A percentile compares a stretch with the other conserved stretches of the same genome.
Evolutionary conservation across 2,888 invertebrate species (phyloP).

Genomic region (Trichogramma evanescens): DNA sequence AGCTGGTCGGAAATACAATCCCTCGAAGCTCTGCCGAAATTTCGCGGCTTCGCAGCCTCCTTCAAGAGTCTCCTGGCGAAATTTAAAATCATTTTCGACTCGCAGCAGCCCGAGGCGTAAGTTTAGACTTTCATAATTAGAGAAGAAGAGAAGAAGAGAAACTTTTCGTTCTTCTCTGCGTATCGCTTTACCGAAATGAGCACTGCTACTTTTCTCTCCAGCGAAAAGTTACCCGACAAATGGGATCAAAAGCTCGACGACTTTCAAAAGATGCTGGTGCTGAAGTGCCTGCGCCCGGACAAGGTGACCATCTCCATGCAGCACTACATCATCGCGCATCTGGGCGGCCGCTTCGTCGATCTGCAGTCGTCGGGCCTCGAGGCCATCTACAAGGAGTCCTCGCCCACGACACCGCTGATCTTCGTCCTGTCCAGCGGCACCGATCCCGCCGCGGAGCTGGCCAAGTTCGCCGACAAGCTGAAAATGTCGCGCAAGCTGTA

Average conservation of each 20-base stretch:
- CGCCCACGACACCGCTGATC: constrained; percentile 69
- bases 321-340: constrained; percentile 60
- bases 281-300: constrained; percentile 77
- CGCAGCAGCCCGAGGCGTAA: constrained; percentile 61
- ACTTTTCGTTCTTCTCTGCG: neutral
- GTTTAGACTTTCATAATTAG: constrained; percentile 1
- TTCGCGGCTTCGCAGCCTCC: constrained; percentile 56
- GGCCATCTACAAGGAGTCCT: constrained; percentile 74
- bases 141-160: neutral
- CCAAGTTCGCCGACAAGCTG: constrained; percentile 78
- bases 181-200: neutral
- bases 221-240: constrained; percentile 59
- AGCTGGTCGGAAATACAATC: constrained; percentile 79
- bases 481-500: constrained; percentile 67
- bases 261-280: constrained; percentile 71
- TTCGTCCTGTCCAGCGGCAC: constrained; percentile 87
- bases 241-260: constrained; percentile 58
- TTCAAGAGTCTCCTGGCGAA: constrained; percentile 52
- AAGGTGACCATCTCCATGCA: constrained; percentile 76
- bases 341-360: constrained; percentile 75
- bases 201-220: constrained; percentile 36
- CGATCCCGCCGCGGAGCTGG: constrained; percentile 75
- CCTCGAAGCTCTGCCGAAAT: constrained; percentile 58
- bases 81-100: constrained; percentile 63
- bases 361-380: constrained; percentile 80